A percentile compares a stretch with the other conserved stretches of the same genome.
Evolutionary conservation across 2,888 invertebrate genomes (phyloP).

Genomic region (Caenorhabditis becei): DNA sequence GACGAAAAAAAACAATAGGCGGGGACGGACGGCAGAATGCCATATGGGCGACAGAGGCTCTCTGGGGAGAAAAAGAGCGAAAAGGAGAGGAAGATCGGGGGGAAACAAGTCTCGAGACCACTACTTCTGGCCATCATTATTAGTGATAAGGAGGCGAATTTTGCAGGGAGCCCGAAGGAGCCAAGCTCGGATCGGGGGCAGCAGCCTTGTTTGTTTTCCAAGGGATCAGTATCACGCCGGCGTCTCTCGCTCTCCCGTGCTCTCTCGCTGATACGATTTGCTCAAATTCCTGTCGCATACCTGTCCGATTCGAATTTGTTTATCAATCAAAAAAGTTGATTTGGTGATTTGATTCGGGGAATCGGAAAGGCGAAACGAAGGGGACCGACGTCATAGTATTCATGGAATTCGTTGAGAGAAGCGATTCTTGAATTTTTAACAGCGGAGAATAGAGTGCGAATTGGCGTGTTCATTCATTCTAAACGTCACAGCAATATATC

Average conservation of each 20-base stretch:
- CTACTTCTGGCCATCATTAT: conserved; percentile 20
- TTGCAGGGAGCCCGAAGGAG: conserved; percentile 22
- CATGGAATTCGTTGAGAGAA: background rate
- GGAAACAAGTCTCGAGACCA: conserved; percentile 10
- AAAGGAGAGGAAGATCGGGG: conserved; percentile 9
- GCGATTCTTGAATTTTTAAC: background rate
- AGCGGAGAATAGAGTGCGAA: background rate
- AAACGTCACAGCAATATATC: too few species aligned
- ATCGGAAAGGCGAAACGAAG: conserved; percentile 10
- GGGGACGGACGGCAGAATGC: conserved; percentile 30
- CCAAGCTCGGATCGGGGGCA: conserved; percentile 26
- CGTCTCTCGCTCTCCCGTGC: conserved; percentile 5
- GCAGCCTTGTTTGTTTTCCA: conserved; percentile 51
- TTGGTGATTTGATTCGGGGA: conserved; percentile 22
- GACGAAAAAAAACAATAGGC: conserved; percentile 50
- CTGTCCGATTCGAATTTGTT: conserved; percentile 53
- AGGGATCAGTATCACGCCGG: conserved; percentile 54
- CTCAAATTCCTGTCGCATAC: conserved; percentile 53
- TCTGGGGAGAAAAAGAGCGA: conserved; percentile 30
- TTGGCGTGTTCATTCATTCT: background rate
- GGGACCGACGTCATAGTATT: background rate
- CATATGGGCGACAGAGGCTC: conserved; percentile 48
- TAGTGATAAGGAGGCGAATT: conserved; percentile 11
- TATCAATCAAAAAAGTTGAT: conserved; percentile 48
- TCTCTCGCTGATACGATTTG: conserved; percentile 50